These are phyloP conservation scores for Corvus cornix DNA, from an alignment of 2,113 vertebrate species.

Conservation along the genomic window DNA sequence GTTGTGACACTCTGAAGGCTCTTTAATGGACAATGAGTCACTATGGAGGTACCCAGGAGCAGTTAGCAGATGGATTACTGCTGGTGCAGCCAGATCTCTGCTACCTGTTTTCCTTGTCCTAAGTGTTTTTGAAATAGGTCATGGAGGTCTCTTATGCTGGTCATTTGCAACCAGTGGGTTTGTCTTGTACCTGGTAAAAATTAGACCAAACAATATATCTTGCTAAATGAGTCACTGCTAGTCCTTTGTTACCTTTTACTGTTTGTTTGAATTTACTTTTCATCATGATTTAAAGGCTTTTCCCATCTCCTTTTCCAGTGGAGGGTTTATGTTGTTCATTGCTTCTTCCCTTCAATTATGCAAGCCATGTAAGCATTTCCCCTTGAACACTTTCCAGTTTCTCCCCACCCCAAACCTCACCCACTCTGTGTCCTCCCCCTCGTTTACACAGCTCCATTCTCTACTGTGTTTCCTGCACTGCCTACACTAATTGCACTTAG, in stretches of 20 bases:
- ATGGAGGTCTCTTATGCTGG: not conserved
- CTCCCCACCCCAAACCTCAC: not conserved
- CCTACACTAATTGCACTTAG: slow-evolving; percentile 3
- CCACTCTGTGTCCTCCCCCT: not conserved
- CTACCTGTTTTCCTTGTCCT: not conserved
- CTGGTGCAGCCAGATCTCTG: not conserved
- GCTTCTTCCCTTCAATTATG: not conserved
- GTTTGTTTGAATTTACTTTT: not conserved
- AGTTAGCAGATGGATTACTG: not conserved
- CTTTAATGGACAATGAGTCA: not conserved
- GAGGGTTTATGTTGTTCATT: not conserved
- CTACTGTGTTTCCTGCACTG: not conserved
- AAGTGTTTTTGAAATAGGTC: not conserved
- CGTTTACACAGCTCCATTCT: not conserved
- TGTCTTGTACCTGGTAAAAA: not conserved
- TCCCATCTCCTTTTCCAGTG: slow-evolving; percentile 4
- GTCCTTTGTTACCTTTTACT: slow-evolving; percentile 20
- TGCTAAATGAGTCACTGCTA: not conserved
- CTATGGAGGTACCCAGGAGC: not conserved
- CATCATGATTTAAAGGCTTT: slow-evolving; percentile 2
- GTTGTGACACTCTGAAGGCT: not conserved
- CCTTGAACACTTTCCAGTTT: slow-evolving; percentile 27
- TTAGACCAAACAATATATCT: not conserved
- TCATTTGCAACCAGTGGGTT: not conserved
- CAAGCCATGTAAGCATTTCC: not conserved